Evolutionary conservation across 2,113 vertebrate species (phyloP).

Genomic region (Rhizomys pruinosus): DNA sequence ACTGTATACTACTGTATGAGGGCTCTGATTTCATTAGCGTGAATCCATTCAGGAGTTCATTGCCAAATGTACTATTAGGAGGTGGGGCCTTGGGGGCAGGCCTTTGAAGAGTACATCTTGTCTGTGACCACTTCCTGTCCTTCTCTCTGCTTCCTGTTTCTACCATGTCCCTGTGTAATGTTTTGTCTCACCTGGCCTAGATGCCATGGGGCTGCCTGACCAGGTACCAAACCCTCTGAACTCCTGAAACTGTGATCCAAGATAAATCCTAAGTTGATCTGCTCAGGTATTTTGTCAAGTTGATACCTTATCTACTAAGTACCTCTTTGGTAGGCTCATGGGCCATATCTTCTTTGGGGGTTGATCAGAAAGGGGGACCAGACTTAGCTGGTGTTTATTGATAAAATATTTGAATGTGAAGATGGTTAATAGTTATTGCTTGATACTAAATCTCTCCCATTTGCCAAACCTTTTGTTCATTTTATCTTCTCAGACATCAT

Average conservation of each 20-base stretch:
- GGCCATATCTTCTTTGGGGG: background rate
- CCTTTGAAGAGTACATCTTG: background rate
- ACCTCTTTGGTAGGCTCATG: background rate
- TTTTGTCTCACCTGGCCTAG: background rate
- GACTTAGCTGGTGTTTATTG: background rate
- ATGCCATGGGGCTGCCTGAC: background rate
- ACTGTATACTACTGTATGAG: background rate
- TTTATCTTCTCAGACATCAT: background rate
- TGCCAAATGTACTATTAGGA: background rate
- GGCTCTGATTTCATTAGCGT: background rate
- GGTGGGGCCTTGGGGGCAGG: background rate
- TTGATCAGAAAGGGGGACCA: background rate
- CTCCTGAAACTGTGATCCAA: background rate
- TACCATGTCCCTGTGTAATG: background rate
- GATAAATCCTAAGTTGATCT: background rate
- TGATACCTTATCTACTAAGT: background rate
- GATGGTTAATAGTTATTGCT: background rate
- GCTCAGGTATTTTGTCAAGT: background rate
- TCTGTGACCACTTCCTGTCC: background rate
- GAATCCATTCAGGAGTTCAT: background rate
- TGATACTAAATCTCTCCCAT: background rate
- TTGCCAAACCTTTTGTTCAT: background rate
- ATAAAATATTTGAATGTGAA: background rate
- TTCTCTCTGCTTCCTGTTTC: background rate
- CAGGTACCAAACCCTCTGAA: background rate